A percentile compares a stretch with the other conserved stretches of the same genome.
Evolutionary conservation across 1,140 invertebrate genomes (phyloP).

Genomic region (Drosophila varians): DNA sequence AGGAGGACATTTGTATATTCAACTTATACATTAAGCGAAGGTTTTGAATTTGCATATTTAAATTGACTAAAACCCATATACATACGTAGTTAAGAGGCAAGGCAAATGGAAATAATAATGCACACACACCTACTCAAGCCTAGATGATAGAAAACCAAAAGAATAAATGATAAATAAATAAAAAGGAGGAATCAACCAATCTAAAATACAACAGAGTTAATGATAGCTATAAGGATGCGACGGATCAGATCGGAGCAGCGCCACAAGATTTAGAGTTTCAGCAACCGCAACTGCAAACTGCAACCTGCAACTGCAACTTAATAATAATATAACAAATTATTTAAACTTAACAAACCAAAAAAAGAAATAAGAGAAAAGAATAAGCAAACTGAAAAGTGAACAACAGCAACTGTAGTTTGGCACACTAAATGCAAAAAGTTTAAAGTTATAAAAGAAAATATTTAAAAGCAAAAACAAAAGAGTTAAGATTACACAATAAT

Average conservation of each 20-base stretch:
- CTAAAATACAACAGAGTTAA: constrained; percentile 51
- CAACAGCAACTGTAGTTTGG: constrained; percentile 57
- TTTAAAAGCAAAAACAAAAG: background rate
- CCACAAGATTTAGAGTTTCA: constrained; percentile 78
- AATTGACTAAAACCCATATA: constrained; percentile 48
- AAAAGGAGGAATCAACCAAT: constrained; percentile 21
- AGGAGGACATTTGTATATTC: constrained; percentile 69
- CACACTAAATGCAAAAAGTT: constrained; percentile 53
- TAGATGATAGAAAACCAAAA: constrained; percentile 52
- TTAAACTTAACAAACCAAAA: constrained; percentile 13
- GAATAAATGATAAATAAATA: background rate
- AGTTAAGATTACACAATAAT: constrained; percentile 32
- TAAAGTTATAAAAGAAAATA: constrained; percentile 19
- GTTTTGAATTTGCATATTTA: constrained; percentile 78
- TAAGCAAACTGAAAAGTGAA: constrained; percentile 2
- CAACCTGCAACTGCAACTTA: constrained; percentile 38
- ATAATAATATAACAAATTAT: constrained; percentile 63
- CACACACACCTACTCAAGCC: constrained; percentile 58
- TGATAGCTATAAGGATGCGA: constrained; percentile 48
- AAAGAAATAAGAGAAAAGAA: background rate
- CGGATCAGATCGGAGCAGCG: constrained; percentile 45
- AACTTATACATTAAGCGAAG: constrained; percentile 70
- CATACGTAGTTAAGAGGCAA: constrained; percentile 18
- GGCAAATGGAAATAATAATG: constrained; percentile 71
- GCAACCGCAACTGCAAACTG: constrained; percentile 53